Base-by-base conservation (phyloP, 2,888 invertebrate genomes). In the Erebia epiphron region DNA sequence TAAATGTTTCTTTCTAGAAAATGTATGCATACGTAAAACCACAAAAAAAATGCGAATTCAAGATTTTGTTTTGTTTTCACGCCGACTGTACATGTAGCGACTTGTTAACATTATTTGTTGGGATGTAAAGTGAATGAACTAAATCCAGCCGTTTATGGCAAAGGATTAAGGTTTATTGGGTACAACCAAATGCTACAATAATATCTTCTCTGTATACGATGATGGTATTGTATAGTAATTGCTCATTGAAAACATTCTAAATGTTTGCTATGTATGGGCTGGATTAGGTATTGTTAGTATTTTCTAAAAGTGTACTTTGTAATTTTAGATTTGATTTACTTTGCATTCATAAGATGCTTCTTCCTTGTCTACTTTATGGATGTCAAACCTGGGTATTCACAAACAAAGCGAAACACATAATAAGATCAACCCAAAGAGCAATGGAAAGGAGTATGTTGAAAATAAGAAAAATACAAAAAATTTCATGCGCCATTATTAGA, bases 51-150 rank as follows among this genome's bases (percentile, higher is more conserved):
- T 43, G 61, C 61, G 7, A 58, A 35, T 8, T 58, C 41, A n/a
- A 5, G 16, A n/a, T 13, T 49, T 10, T 63, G 43, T n/a, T 67
- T 67, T 71, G 60, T 72, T 67, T 56, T 60, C 26, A 52, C 56
- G 16, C 65, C 76, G 75, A 73, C 68, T 68, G 71, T 75, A 75
- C 78, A 79, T 79, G 77, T 79, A 75, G 76, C 68, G 76, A 79
- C 81, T 84, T 84, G 85, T 86, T 85, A 85, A 81, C 80, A 80
- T 76, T 80, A 79, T 83, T 87, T 86, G 84, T 83, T 82, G 78
- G 76, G 64, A 60, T 68, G 57, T 69, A 60, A 68, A 71, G 69
- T 65, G 79, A 77, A 74, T 79, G 75, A 75, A 76, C 76, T 79
- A 79, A 79, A 79, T 76, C 73, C 56, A 67, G 63, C 83, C 85